Base-by-base conservation (phyloP, 2,888 invertebrate genomes). In the Polietes domitor region DNA sequence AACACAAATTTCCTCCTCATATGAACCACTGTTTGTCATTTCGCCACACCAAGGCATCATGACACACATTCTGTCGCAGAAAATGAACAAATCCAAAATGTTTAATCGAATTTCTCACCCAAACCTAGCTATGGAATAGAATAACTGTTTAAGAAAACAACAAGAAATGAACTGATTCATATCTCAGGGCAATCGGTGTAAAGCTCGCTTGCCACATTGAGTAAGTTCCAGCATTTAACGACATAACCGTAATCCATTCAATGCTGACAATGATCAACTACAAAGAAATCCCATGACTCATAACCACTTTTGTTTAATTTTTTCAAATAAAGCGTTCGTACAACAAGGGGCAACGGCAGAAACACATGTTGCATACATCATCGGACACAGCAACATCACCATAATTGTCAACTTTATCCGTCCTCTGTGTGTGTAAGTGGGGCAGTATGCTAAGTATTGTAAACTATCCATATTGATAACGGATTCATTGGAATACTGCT, bases 291-390 rank as follows among this genome's bases (percentile, higher is more conserved):
- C 15, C 10, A 19, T 68, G 68, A 68, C 68, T 68, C 68, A 68
- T 68, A 68, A 68, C 68, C 6, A 15, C 43, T 65, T 65, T 63
- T 63, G n/a, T n/a, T 26, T 26, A 12, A 24, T 37, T 68, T 68
- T 43, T 41, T 43, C 24, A 24, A 37, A 21, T 43, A 24, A 41
- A 43, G 68, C 43, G 12, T 43, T 43, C 21, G 21, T 65, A 19
- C 65, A 65, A 65, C 65, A 41, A 61, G n/a, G n/a, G n/a, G n/a
- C n/a, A 26, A 61, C 28, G 28, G 21, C 19, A 76, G 50, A 61
- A 71, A 81, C 76, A 84, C 78, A 81, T 84, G 78, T 81, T 78
- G 81, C 76, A 81, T 81, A 68, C 78, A 73, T 77, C 63, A 55
- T 68, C 41, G 74, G 24, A 74, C 26, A 10, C 74, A 55, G 19